These are phyloP conservation scores for Suncus etruscus DNA, from an alignment of 2,113 vertebrate genomes.

Conservation along the genomic window DNA sequence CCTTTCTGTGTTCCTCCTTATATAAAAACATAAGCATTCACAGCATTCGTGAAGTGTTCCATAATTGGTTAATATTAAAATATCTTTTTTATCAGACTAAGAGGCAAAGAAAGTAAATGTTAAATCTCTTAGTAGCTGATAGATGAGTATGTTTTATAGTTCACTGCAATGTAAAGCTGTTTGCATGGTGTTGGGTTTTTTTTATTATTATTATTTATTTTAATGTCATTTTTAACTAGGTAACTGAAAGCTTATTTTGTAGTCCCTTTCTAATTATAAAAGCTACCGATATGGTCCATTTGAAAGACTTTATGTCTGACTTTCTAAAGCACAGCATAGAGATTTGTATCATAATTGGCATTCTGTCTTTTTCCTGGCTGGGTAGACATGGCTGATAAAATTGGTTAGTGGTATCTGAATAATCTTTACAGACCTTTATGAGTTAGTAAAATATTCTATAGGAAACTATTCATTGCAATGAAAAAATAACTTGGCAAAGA, in stretches of 20 bases:
- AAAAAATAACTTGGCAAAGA: slow-evolving; percentile 60
- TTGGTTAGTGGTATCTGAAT: slow-evolving; percentile 65
- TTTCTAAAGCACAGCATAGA: background rate
- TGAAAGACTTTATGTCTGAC: slow-evolving; percentile 38
- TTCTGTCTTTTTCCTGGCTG: background rate
- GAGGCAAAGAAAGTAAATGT: background rate
- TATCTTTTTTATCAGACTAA: background rate
- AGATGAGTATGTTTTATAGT: slow-evolving; percentile 50
- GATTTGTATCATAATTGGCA: background rate
- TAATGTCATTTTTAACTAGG: background rate
- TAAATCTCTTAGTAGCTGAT: slow-evolving; percentile 11
- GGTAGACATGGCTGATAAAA: slow-evolving; percentile 11
- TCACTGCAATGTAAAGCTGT: slow-evolving; percentile 48
- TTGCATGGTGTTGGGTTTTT: background rate
- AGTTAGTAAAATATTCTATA: slow-evolving; percentile 62
- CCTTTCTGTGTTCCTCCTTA: slow-evolving; percentile 35
- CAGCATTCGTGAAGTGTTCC: background rate
- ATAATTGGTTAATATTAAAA: slow-evolving; percentile 32
- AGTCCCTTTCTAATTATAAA: slow-evolving; percentile 19
- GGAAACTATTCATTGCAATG: slow-evolving; percentile 35
- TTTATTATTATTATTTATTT: background rate
- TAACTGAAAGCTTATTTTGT: background rate
- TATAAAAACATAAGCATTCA: slow-evolving; percentile 42
- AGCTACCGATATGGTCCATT: background rate
- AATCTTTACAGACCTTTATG: slow-evolving; percentile 48